Conservation (phyloP, 2,797 vertebrate genomes). For the Tokudaia tokunoshimensis region DNA sequence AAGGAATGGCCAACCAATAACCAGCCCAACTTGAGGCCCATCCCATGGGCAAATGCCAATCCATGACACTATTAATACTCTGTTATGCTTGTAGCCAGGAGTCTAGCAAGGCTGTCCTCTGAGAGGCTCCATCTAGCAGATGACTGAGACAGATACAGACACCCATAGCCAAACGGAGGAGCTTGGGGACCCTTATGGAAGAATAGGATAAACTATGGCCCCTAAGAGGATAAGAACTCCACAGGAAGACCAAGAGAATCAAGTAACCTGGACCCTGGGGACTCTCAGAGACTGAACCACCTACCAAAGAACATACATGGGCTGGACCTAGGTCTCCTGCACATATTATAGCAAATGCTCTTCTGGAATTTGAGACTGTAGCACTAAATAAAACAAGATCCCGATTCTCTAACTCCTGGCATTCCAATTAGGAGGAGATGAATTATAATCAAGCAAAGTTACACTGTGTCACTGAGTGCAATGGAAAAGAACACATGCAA, state of each 20-base stretch:
- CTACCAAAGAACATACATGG: background rate
- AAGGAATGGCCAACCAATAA: background rate
- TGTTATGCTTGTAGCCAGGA: background rate
- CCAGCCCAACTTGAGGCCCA: background rate
- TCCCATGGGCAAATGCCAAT: background rate
- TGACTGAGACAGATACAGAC: background rate
- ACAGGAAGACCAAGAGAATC: background rate
- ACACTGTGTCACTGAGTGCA: background rate
- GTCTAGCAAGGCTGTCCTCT: background rate
- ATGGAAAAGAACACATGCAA: slow-evolving; percentile 16
- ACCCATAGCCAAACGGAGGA: background rate
- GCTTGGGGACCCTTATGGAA: background rate
- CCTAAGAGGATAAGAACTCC: background rate
- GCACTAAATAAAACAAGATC: background rate
- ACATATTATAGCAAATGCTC: background rate
- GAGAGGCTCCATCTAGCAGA: background rate
- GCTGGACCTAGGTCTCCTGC: background rate
- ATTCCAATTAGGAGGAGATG: background rate
- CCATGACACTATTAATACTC: background rate
- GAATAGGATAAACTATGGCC: background rate
- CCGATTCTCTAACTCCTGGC: slow-evolving; percentile 21
- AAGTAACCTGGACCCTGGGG: background rate
- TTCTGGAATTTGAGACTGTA: background rate
- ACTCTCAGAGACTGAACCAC: background rate
- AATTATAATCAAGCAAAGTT: slow-evolving; percentile 45